A percentile compares a stretch with the other conserved stretches of the same genome.
Conservation (phyloP, 2,888 invertebrate genomes). For the Parnassius smintheus region DNA sequence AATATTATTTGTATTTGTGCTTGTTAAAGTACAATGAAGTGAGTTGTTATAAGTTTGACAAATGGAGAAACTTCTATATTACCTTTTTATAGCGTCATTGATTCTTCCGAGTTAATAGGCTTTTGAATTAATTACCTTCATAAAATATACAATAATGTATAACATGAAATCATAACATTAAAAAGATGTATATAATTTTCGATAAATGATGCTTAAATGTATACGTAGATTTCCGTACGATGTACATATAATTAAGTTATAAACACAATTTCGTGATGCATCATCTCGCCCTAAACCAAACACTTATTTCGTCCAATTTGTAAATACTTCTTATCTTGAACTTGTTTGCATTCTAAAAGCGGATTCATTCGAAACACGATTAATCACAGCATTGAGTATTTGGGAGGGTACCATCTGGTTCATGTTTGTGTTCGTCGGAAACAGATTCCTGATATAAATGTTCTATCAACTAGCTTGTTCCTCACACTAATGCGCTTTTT, state of each 20-base stretch:
- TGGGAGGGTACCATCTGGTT: slow-evolving; percentile 32
- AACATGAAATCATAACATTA: too few relatives aligned
- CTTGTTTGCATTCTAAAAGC: slow-evolving; percentile 19
- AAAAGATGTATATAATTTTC: too few relatives aligned
- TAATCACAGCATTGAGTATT: slow-evolving; percentile 20
- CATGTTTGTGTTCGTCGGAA: slow-evolving; percentile 24
- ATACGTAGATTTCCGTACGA: too few relatives aligned
- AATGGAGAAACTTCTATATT: background rate
- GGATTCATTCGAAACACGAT: slow-evolving; percentile 13
- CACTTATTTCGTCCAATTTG: slow-evolving; percentile 6
- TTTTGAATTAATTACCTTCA: too few relatives aligned
- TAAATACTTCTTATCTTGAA: slow-evolving; percentile 18
- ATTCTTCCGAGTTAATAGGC: too few relatives aligned
- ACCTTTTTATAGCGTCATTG: too few relatives aligned
- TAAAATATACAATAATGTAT: too few relatives aligned
- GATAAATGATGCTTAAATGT: too few relatives aligned
- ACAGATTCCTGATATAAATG: slow-evolving; percentile 9
- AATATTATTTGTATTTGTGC: background rate
- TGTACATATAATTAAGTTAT: too few relatives aligned
- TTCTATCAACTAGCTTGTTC: slow-evolving; percentile 7
- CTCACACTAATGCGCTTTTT: slow-evolving; percentile 1
- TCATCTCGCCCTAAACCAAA: background rate
- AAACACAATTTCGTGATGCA: background rate
- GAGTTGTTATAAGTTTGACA: background rate
- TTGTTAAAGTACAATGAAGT: background rate